Evolutionary conservation across 2,113 vertebrate species (phyloP), one percentile per base, ranked within the genome.

Genomic region (Dasyprocta punctata): DNA sequence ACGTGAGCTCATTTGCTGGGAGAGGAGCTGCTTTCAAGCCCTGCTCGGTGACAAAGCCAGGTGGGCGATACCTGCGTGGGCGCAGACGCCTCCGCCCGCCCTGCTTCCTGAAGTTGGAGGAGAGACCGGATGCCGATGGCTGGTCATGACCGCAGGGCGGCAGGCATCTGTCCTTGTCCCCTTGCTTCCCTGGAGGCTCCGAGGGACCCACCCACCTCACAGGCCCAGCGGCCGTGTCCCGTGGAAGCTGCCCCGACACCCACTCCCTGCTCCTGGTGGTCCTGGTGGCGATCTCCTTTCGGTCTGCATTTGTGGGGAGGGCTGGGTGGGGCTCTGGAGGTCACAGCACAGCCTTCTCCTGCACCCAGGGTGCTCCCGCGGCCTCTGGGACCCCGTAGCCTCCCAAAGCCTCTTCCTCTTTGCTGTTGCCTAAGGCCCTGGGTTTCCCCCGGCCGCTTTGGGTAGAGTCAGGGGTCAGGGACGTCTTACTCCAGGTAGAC

Each of bases 61-160:
- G 28, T 8, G 17, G 58, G 82, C 47, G 47, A 17, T 6, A 0
- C 19, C 14, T 20, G 54, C 20, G 26, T 0, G 33, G 36, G 54
- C 49, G 30, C 8, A 0, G 13, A 19, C n/a, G 8, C 44, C 26
- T 86, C 7, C 61, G 5, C 30, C 2, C 30, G 26, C 36, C 56
- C 56, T 33, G 47, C n/a, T 75, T 71, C 65, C 38, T n/a, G 30
- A 41, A 78, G 8, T 20, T 47, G 36, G 80, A 56, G 12, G 3
- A 33, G 0, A 24, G 77, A 33, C 67, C 33, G 7, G 61, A 7
- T 28, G 0, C 0, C 3, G 33, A 54, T 0, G 1, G 0, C 10
- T 10, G 30, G 77, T 13, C 22, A 36, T 6, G 33, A 30, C 11
- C 5, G 5, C 0, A 2, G 36, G 30, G 28, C 44, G 54, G 10